phyloP scores from a whole-genome alignment of 2,113 vertebrate genomes.

The Phocoena sinus region DNA sequence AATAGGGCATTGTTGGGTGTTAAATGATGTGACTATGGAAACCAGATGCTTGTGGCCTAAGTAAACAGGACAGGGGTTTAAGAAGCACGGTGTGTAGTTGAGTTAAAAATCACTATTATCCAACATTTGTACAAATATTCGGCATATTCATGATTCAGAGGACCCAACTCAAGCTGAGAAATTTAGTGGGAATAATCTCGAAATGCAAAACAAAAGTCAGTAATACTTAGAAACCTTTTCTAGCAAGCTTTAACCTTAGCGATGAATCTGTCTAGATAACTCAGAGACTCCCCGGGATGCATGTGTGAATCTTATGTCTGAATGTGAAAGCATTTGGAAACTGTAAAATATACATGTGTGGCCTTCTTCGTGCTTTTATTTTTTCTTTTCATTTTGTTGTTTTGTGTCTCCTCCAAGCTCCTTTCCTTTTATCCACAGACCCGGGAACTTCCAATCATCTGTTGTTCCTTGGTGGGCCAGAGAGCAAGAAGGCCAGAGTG shows the following conservation, averaged over 20 bases:
- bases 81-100: neutral
- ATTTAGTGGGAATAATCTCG: neutral
- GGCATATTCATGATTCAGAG: neutral
- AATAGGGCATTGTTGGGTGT: neutral
- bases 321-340: neutral
- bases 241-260: neutral
- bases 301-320: neutral
- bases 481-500: neutral
- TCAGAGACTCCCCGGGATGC: neutral
- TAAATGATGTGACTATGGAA: constrained; percentile 29
- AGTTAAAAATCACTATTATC: neutral
- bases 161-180: neutral
- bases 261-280: neutral
- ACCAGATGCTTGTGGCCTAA: neutral
- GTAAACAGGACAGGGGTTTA: neutral
- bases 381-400: neutral
- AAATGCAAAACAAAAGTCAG: constrained; percentile 17
- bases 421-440: neutral
- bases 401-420: neutral
- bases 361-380: neutral
- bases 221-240: neutral
- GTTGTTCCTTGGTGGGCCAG: neutral
- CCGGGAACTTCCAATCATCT: neutral
- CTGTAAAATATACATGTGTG: neutral
- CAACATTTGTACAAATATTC: constrained; percentile 8